These are phyloP conservation scores for Chouioia cunea DNA, from an alignment of 2,888 invertebrate species.

Conservation along the genomic window DNA sequence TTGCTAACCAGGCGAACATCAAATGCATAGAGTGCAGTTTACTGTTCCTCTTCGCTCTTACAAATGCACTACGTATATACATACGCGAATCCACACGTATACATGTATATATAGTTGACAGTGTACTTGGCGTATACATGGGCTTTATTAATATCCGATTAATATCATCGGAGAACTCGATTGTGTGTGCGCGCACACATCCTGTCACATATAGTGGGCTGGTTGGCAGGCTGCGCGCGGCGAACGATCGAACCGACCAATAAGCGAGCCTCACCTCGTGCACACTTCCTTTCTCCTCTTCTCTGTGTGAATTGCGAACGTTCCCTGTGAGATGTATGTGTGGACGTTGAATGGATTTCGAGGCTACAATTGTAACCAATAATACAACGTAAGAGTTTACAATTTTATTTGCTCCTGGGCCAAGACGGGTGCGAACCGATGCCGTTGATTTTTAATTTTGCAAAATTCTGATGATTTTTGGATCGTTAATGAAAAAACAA, in stretches of 20 bases:
- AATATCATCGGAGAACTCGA: conserved; percentile 12
- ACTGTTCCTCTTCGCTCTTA: conserved; percentile 10
- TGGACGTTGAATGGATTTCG: background rate
- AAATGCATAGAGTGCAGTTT: conserved; percentile 45
- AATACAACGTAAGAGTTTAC: too few species aligned
- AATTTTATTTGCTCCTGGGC: too few species aligned
- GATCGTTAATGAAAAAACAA: too few species aligned
- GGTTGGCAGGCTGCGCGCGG: too few species aligned
- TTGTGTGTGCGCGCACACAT: background rate
- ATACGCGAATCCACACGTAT: too few species aligned
- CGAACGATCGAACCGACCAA: conserved; percentile 5
- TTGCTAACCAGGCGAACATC: conserved; percentile 61
- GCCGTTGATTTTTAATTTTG: too few species aligned
- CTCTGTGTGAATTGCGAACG: background rate
- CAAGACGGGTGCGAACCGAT: too few species aligned
- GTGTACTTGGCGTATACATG: background rate
- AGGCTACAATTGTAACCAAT: background rate
- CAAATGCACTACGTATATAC: background rate
- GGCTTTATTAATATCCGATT: conserved; percentile 42
- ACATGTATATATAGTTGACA: too few species aligned
- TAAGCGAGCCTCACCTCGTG: background rate
- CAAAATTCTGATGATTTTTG: too few species aligned
- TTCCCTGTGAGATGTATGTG: background rate
- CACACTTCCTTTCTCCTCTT: background rate
- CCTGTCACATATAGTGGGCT: background rate